Percentiles rank a stretch among this genome's conserved stretches.
phyloP scores from a whole-genome alignment of 2,888 invertebrate species.

The Pterostichus niger region DNA sequence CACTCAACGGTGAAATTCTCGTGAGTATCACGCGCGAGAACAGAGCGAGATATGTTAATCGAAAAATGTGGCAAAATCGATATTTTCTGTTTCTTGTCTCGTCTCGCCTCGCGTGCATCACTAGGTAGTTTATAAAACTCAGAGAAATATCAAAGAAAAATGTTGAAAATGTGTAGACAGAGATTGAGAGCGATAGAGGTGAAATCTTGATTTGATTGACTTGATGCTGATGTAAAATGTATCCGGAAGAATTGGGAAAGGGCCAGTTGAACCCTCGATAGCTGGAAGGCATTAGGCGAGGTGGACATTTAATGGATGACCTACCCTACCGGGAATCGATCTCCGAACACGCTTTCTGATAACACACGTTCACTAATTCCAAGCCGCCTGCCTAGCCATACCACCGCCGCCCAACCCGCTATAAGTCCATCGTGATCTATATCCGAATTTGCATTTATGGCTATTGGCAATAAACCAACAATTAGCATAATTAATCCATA shows the following conservation, averaged over 20 bases:
- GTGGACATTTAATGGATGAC: conserved; percentile 66
- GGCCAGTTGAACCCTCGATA: conserved; percentile 50
- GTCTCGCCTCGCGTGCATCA: too few species aligned
- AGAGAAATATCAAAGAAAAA: too few species aligned
- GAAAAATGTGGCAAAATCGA: background rate
- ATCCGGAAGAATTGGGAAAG: conserved; percentile 41
- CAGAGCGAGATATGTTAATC: background rate
- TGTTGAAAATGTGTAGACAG: background rate
- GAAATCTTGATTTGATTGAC: conserved; percentile 42
- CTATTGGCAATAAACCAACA: conserved; percentile 60
- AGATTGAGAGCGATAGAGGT: background rate
- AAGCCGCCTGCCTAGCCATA: conserved; percentile 20
- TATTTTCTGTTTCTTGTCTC: too few species aligned
- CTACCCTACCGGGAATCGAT: conserved; percentile 60
- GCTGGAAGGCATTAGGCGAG: conserved; percentile 61
- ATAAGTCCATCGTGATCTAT: conserved; percentile 64
- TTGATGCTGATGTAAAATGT: conserved; percentile 54
- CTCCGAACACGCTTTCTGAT: conserved; percentile 61
- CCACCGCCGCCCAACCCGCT: background rate
- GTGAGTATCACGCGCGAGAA: too few species aligned
- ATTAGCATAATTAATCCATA: conserved; percentile 64
- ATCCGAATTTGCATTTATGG: conserved; percentile 63
- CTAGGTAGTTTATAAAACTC: too few species aligned
- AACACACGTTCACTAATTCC: conserved; percentile 66
- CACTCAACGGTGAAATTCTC: too few species aligned